Evolutionary conservation across 2,797 vertebrate genomes (phyloP).

Genomic region (Philypnodon macrostomus): DNA sequence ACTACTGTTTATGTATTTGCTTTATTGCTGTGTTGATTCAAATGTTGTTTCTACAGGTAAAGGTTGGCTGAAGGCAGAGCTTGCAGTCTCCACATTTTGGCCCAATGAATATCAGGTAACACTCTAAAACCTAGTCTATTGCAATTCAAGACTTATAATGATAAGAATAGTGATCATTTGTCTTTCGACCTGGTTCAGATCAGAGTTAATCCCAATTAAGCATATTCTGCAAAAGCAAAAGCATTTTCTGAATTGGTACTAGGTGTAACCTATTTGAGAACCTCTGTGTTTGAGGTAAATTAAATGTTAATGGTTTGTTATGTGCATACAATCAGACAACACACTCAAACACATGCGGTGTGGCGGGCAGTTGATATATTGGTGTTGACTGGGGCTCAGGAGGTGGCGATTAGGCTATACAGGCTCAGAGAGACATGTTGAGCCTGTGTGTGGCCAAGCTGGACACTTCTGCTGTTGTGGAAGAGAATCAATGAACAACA

Average conservation of each 20-base stretch:
- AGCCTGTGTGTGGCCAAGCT: neutral
- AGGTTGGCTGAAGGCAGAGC: conserved; percentile 92
- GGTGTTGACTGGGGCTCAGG: conserved; percentile 69
- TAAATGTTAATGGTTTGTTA: conserved; percentile 9
- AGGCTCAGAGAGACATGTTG: conserved; percentile 18
- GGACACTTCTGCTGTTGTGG: conserved; percentile 12
- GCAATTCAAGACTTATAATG: too few species aligned
- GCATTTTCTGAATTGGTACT: too few species aligned
- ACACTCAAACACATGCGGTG: conserved; percentile 29
- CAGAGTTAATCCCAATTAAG: too few species aligned
- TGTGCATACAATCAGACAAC: conserved; percentile 16
- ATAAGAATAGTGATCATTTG: too few species aligned
- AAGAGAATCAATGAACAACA: conserved; percentile 23
- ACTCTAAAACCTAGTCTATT: neutral
- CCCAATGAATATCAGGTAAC: conserved; percentile 98
- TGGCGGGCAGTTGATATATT: conserved; percentile 64
- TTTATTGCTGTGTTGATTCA: conserved; percentile 6
- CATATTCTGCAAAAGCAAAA: too few species aligned
- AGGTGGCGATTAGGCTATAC: conserved; percentile 58
- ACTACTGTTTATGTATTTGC: neutral
- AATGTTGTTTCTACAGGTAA: conserved; percentile 68
- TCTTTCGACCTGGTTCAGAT: too few species aligned
- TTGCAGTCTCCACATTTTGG: conserved; percentile 99
- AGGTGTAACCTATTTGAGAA: too few species aligned
- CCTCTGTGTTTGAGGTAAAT: too few species aligned